Conservation (phyloP, 2,888 invertebrate species). For the Himalopsyche kuldschensis region DNA sequence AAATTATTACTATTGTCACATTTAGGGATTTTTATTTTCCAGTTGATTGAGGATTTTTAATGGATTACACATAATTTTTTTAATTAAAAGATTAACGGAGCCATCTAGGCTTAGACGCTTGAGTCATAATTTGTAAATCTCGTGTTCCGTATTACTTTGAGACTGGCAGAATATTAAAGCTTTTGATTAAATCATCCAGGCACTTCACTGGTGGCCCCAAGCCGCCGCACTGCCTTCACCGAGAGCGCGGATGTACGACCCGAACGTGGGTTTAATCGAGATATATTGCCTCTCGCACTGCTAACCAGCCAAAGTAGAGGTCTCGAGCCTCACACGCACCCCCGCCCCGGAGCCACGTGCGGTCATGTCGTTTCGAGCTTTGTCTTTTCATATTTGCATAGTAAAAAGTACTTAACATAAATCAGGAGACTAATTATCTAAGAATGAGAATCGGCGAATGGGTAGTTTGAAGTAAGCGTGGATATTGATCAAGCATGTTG, state of each 20-base stretch:
- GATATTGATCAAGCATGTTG: no score
- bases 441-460: no score
- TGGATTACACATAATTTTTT: no score
- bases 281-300: slow-evolving; percentile 1
- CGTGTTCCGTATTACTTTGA: neutral
- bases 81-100: no score
- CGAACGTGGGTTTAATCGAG: slow-evolving; percentile 9
- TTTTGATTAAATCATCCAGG: neutral
- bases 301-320: neutral
- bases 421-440: neutral
- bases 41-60: no score
- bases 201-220: neutral
- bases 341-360: neutral
- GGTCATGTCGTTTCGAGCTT: neutral
- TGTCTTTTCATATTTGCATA: neutral
- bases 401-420: neutral
- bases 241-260: neutral
- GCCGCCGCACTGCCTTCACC: neutral
- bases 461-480: no score
- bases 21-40: no score
- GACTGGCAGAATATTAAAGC: neutral
- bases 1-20: no score
- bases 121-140: neutral
- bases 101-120: no score
- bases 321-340: neutral